Evolutionary conservation across 2,113 vertebrate species (phyloP).

Genomic region (Albula goreensis): DNA sequence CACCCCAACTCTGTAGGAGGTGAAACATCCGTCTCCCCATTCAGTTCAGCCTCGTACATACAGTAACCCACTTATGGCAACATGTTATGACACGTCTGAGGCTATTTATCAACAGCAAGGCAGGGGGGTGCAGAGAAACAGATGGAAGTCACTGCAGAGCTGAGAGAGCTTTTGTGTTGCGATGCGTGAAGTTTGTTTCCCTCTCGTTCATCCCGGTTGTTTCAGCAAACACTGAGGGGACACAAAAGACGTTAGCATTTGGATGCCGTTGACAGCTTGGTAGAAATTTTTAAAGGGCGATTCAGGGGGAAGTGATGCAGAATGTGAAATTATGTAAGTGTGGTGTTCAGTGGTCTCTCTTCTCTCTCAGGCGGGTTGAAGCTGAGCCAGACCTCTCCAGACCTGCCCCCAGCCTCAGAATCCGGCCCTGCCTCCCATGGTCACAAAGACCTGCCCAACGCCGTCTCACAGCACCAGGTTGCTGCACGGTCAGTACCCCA

Average conservation of each 20-base stretch:
- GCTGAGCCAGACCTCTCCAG: constrained; percentile 86
- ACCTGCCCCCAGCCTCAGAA: constrained; percentile 75
- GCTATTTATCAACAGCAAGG: no score
- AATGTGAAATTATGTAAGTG: no score
- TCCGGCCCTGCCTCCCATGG: constrained; percentile 52
- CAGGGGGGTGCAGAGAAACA: no score
- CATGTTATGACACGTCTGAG: no score
- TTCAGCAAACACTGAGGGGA: neutral
- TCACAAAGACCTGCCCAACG: constrained; percentile 77
- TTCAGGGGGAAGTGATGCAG: neutral
- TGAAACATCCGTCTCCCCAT: constrained; percentile 43
- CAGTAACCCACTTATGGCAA: no score
- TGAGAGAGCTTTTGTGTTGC: neutral
- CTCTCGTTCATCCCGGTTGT: neutral
- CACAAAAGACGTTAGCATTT: neutral
- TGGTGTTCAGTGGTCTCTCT: no score
- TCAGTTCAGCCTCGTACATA: neutral
- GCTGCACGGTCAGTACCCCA: constrained; percentile 65
- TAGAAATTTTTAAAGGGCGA: neutral
- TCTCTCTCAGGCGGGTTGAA: constrained; percentile 71
- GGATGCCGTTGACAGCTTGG: neutral
- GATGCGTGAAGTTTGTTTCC: neutral
- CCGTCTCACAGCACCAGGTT: constrained; percentile 85
- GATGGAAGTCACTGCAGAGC: neutral
- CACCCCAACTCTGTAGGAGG: constrained; percentile 79